These are phyloP conservation scores for Ageneiosus marmoratus DNA, from an alignment of 2,113 vertebrate species.

Conservation along the genomic window DNA sequence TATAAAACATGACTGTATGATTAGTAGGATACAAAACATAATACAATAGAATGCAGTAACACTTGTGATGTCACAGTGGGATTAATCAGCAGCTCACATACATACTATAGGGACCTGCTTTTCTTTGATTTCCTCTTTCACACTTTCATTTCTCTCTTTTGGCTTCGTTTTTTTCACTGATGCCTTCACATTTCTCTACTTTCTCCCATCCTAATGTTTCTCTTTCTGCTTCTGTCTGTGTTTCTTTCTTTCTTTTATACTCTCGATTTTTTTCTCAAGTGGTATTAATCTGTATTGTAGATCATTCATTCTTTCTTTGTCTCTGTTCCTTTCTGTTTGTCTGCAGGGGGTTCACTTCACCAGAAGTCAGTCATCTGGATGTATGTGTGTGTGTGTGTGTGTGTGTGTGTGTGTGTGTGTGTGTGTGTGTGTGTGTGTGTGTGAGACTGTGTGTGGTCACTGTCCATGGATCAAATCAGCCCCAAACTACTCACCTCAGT, in stretches of 20 bases:
- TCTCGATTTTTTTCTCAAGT: neutral
- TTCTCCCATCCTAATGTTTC: neutral
- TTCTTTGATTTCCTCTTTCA: neutral
- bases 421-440: constrained; percentile 13
- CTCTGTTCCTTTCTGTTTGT: neutral
- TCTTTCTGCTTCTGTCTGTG: neutral
- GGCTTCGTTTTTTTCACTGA: neutral
- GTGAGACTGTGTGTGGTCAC: neutral
- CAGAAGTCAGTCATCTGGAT: constrained; percentile 50
- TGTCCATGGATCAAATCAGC: constrained; percentile 12
- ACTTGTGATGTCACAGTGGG: neutral
- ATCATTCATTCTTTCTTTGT: neutral
- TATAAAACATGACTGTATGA: neutral
- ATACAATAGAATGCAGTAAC: too few species aligned
- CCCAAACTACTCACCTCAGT: neutral
- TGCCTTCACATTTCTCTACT: neutral
- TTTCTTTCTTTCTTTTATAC: neutral
- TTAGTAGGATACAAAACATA: neutral
- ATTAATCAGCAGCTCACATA: neutral
- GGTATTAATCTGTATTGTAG: neutral
- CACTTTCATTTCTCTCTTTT: neutral
- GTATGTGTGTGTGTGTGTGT: constrained; percentile 9
- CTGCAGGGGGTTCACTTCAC: constrained; percentile 67
- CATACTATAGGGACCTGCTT: neutral
- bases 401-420: neutral